Base-by-base conservation (phyloP, 2,113 vertebrate species). In the Cavia aperea region DNA sequence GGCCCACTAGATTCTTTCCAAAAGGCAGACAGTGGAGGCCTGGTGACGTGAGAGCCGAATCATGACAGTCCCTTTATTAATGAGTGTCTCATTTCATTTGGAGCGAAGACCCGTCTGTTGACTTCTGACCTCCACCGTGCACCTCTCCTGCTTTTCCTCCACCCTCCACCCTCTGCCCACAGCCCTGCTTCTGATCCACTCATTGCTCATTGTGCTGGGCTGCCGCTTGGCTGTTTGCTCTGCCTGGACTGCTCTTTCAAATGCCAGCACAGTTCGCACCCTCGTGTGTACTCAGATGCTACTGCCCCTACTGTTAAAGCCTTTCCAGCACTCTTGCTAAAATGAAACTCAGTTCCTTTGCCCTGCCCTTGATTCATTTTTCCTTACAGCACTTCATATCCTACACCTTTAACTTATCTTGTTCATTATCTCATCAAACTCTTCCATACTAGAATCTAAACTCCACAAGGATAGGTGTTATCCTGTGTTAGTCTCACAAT, bases 121-220 rank as follows among this genome's bases (percentile, higher is more conserved):
- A 29, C 12, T 5, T 46, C 56, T 7, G 1, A 15, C 54, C 51
- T n/a, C 16, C 33, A 89, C 0, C 11, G 46, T 4, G 6, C 31
- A 3, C 24, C 39, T 81, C 7, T 90, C 12, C 16, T 4, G 0
- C 2, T 18, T 2, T 11, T 58, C 15, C 31, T 19, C 18, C 39
- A 39, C 39, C 39, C 15, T 3, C 54, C 11, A 29, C 1, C 2
- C 62, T 70, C 39, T 16, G 29, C 46, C 11, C 2, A 56, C 23
- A 15, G 12, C 26, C 21, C 46, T 66, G 16, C 23, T 51, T 83
- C 84, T 60, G 49, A 82, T 49, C 9, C 21, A 75, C 3, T 1
- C 5, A 33, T 26, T 14, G 13, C 33, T 87, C 1, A 0, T 14
- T 46, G 82, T 46, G 85, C 49, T 39, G 24, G 33, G 7, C 13